These are phyloP conservation scores for Ametastegia equiseti DNA, from an alignment of 2,888 invertebrate genomes.

Conservation along the genomic window DNA sequence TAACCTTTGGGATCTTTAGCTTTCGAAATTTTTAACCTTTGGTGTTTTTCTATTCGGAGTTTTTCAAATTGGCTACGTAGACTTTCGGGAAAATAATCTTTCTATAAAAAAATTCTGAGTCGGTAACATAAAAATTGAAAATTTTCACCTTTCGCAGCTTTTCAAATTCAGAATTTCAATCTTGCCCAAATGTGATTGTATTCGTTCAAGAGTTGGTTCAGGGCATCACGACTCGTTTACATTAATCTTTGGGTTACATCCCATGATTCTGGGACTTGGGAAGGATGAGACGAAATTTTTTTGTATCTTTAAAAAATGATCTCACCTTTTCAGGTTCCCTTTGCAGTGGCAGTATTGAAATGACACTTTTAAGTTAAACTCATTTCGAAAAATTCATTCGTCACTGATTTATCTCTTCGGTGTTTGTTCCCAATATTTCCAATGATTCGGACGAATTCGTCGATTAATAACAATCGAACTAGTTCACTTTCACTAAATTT, in stretches of 20 bases:
- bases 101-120: too few species aligned
- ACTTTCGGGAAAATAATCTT: too few species aligned
- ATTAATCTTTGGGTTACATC: background rate
- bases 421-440: background rate
- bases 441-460: background rate
- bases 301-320: background rate
- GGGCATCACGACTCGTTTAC: background rate
- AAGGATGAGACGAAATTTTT: background rate
- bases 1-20: too few species aligned
- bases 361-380: background rate
- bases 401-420: background rate
- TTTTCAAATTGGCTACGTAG: too few species aligned
- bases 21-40: too few species aligned
- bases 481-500: background rate
- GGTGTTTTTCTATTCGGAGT: too few species aligned
- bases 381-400: background rate
- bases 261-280: background rate
- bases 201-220: background rate
- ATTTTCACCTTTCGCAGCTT: too few species aligned
- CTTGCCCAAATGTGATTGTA: too few species aligned
- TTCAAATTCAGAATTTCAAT: too few species aligned
- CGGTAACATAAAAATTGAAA: too few species aligned
- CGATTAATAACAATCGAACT: background rate
- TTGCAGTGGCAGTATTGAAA: background rate
- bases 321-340: background rate